Evolutionary conservation across 2,113 vertebrate species (phyloP), one percentile per base, ranked within the genome.

Genomic region (Tupaia tana): DNA sequence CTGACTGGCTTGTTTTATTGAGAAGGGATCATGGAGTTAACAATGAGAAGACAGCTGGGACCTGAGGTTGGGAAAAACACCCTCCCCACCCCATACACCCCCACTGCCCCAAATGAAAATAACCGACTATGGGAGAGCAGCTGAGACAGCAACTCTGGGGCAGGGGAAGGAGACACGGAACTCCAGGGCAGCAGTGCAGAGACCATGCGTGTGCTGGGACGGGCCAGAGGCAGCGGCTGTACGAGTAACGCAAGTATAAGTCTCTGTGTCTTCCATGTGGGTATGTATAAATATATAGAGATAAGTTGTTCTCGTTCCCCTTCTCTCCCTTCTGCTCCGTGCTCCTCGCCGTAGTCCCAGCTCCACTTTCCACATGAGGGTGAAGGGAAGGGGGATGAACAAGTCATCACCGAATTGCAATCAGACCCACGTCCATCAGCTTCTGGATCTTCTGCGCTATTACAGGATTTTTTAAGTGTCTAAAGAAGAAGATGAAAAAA

Each of bases 371-470:
- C 96, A 92, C 71, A n/a, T 1, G 31, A 83, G 56, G 75, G 94
- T 31, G 74, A 58, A 79, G 93, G 93, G 89, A 94, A 78, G 96
- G 95, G n/a, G 91, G 85, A 75, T 1, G 90, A 86, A 59, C 82
- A 80, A 85, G 94, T 97, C 96, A 99, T 99, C 99, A 99, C 98
- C 99, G 99, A 97, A 99, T 99, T 70, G 99, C 99, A 73, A 99
- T 99, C 89, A 99, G 98, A 95, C 99, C 99, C 77, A 99, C 98
- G 79, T 99, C 99, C 96, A 99, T 99, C 90, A 99, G 99, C 98
- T 99, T 99, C 98, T 99, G 99, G 97, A 99, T 99, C 98, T 99
- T 99, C 99, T 99, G 99, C 31, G 99, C 99, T 89, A 99, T 99
- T 59, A 99, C 99, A 1, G 99, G 99, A 86, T 99, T 99, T 98